A percentile compares a stretch with the other conserved stretches of the same genome.
Conservation (phyloP, 92 coral and sea anemone genomes). For the Siderastrea radians region DNA sequence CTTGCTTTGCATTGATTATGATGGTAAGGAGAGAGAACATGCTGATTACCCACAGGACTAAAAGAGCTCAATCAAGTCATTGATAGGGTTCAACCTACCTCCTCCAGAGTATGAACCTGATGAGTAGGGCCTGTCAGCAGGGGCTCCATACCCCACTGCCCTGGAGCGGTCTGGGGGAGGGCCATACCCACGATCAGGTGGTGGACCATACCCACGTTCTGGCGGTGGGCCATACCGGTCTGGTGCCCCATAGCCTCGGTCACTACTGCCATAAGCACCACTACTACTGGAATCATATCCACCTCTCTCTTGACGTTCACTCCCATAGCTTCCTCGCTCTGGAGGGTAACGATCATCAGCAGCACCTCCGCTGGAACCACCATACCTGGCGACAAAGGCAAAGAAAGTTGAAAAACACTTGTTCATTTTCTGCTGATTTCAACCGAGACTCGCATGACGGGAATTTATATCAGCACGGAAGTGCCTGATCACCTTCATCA, state of each 20-base stretch:
- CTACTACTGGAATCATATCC: constrained; percentile 74
- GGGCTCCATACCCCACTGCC: constrained; percentile 53
- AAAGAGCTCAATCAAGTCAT: not conserved
- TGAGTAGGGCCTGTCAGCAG: constrained; percentile 35
- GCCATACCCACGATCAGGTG: constrained; percentile 74
- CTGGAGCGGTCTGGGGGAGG: constrained; percentile 67
- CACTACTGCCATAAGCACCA: constrained; percentile 72
- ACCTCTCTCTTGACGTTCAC: constrained; percentile 70
- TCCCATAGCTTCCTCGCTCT: constrained; percentile 65
- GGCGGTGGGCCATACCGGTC: constrained; percentile 54
- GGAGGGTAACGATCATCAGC: constrained; percentile 68
- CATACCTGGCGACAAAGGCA: constrained; percentile 29
- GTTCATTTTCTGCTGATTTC: not conserved
- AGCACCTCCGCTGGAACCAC: constrained; percentile 29
- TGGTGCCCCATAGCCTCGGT: constrained; percentile 68
- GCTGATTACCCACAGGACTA: not conserved
- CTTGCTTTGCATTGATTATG: too few relatives aligned
- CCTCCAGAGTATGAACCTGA: constrained; percentile 43
- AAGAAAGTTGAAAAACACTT: not conserved
- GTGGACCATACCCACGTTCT: constrained; percentile 36
- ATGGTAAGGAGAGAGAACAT: not conserved
- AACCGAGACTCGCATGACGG: not conserved
- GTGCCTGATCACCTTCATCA: too few relatives aligned
- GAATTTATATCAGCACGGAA: too few relatives aligned
- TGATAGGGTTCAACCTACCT: constrained; percentile 18